Evolutionary conservation across 2,797 vertebrate genomes (phyloP).

Genomic region (Halcyon badia): DNA sequence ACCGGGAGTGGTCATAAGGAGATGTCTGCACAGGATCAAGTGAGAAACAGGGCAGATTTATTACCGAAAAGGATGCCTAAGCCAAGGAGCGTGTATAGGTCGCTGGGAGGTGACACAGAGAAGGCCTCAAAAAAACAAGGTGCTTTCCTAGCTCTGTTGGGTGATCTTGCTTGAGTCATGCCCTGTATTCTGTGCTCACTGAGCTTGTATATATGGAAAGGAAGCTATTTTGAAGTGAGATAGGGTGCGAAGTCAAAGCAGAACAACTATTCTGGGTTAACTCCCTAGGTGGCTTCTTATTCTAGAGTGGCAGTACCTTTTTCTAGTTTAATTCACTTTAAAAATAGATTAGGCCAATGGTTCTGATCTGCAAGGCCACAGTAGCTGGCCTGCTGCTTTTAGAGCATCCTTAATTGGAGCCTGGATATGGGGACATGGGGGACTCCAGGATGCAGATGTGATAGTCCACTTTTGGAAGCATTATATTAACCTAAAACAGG

Average conservation of each 20-base stretch:
- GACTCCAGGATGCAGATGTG: background rate
- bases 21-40: background rate
- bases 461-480: background rate
- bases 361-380: constrained; percentile 24
- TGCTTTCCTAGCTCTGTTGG: background rate
- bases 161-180: background rate
- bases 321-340: constrained; percentile 49
- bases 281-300: constrained; percentile 55
- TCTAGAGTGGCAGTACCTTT: constrained; percentile 34
- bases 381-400: constrained; percentile 13
- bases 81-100: rapidly evolving
- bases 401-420: constrained; percentile 42
- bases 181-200: background rate
- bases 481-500: background rate
- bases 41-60: background rate
- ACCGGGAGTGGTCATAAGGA: background rate
- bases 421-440: background rate
- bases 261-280: constrained; percentile 67
- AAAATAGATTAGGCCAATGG: constrained; percentile 67
- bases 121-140: background rate
- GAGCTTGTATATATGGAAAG: background rate
- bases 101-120: background rate
- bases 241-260: background rate
- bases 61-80: background rate
- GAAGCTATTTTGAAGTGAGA: constrained; percentile 29